phyloP scores from a whole-genome alignment of 2,113 vertebrate species.

The Hemibagrus wyckioides region DNA sequence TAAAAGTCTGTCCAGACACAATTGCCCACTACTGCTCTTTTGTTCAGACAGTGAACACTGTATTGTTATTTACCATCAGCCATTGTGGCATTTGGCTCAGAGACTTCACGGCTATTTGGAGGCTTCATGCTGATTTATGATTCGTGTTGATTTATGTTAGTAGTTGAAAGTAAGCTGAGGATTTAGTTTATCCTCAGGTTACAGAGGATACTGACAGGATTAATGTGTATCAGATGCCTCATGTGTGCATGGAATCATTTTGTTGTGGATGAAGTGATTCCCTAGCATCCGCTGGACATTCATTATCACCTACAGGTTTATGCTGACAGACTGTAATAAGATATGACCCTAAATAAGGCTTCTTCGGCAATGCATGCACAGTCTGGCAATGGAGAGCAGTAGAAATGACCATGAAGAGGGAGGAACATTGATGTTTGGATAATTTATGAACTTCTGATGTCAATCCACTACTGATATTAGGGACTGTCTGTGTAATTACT shows the following conservation, averaged over 20 bases:
- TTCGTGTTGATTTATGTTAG: slow-evolving; percentile 7
- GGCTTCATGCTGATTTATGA: neutral
- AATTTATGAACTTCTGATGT: slow-evolving; percentile 17
- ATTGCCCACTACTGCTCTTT: neutral
- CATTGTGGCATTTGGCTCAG: neutral
- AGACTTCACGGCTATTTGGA: neutral
- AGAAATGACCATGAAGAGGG: neutral
- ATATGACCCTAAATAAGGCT: neutral
- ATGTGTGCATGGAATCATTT: neutral
- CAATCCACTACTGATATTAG: neutral
- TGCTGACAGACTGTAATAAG: slow-evolving; percentile 1
- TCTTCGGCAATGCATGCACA: neutral
- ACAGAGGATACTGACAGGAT: neutral
- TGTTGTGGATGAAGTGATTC: neutral
- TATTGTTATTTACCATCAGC: neutral
- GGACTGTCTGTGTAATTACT: neutral
- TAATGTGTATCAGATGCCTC: neutral
- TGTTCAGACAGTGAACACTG: neutral
- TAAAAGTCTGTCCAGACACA: neutral
- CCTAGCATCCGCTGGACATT: neutral
- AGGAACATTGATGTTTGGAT: neutral
- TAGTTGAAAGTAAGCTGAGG: neutral
- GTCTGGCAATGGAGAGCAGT: neutral
- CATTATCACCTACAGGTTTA: slow-evolving; percentile 5
- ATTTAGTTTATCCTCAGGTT: neutral